Conservation (phyloP, 2,113 vertebrate species). For the Chrysochloris asiatica region DNA sequence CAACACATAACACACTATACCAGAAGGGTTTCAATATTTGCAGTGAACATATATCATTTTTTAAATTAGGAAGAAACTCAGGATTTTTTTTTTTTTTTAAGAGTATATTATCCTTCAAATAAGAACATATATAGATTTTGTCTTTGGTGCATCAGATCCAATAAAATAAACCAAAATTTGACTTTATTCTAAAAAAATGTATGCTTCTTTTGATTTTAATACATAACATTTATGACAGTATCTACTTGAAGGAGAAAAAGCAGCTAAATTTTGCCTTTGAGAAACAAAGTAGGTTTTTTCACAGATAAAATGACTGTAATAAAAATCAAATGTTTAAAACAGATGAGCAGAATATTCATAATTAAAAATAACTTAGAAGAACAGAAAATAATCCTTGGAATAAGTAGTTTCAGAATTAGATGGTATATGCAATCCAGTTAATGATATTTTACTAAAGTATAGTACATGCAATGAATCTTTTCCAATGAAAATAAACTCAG, state of each 20-base stretch:
- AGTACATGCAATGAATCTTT: slow-evolving; percentile 5
- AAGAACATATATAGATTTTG: too few relatives aligned
- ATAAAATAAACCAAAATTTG: slow-evolving; percentile 43
- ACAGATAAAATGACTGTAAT: slow-evolving; percentile 44
- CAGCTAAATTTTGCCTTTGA: slow-evolving; percentile 12
- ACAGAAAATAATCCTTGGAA: slow-evolving; percentile 39
- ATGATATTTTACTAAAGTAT: background rate
- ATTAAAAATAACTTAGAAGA: background rate
- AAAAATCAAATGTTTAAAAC: slow-evolving; percentile 63
- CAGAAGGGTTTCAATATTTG: too few relatives aligned
- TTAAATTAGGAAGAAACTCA: background rate
- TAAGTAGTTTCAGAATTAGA: background rate
- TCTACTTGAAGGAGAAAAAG: slow-evolving; percentile 35
- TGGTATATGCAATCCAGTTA: slow-evolving; percentile 5
- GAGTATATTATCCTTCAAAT: too few relatives aligned
- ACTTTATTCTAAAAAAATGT: too few relatives aligned
- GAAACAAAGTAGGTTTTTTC: slow-evolving; percentile 41
- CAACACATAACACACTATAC: too few relatives aligned
- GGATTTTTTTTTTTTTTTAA: too few relatives aligned
- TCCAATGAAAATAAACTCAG: slow-evolving; percentile 19
- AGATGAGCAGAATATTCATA: slow-evolving; percentile 32
- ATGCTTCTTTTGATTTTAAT: slow-evolving; percentile 54
- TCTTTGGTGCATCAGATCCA: background rate
- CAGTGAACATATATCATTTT: background rate
- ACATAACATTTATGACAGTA: slow-evolving; percentile 5